Conservation (phyloP, 2,113 vertebrate species). For the Brevimyrus niger region DNA sequence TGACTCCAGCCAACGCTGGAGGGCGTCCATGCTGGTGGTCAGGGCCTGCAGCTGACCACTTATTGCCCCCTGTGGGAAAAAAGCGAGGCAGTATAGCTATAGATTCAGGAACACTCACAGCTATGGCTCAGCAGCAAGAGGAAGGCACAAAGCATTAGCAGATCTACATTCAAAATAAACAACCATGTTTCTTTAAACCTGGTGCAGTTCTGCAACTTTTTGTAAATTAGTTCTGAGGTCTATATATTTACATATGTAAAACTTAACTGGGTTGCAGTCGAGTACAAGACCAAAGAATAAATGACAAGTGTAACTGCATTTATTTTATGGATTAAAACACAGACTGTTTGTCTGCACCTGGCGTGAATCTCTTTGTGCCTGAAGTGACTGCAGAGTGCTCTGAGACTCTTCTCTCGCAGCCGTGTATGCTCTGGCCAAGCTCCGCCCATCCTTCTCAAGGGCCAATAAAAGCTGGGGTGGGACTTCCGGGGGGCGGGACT, state of each 20-base stretch:
- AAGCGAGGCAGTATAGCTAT: background rate
- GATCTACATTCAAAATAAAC: background rate
- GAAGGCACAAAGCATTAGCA: background rate
- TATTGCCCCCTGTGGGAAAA: conserved; percentile 48
- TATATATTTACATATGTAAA: background rate
- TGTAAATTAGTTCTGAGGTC: background rate
- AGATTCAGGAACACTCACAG: background rate
- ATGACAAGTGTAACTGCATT: background rate
- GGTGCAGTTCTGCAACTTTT: background rate
- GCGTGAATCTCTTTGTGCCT: conserved; percentile 50
- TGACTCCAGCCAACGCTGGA: conserved; percentile 65
- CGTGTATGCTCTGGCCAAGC: conserved; percentile 73
- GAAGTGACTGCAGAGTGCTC: conserved; percentile 63
- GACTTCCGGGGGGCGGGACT: conserved; percentile 65
- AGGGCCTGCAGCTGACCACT: conserved; percentile 54
- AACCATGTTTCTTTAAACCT: background rate
- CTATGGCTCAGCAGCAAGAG: background rate
- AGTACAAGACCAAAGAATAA: background rate
- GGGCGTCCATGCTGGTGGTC: conserved; percentile 53
- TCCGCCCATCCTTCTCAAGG: conserved; percentile 83
- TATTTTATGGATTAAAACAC: background rate
- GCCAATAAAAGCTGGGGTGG: conserved; percentile 80
- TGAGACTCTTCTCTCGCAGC: conserved; percentile 61
- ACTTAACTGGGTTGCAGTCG: background rate
- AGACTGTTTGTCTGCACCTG: conserved; percentile 57